Conservation (phyloP, 2,797 vertebrate genomes). For the Poeciliopsis paucimaculata region DNA sequence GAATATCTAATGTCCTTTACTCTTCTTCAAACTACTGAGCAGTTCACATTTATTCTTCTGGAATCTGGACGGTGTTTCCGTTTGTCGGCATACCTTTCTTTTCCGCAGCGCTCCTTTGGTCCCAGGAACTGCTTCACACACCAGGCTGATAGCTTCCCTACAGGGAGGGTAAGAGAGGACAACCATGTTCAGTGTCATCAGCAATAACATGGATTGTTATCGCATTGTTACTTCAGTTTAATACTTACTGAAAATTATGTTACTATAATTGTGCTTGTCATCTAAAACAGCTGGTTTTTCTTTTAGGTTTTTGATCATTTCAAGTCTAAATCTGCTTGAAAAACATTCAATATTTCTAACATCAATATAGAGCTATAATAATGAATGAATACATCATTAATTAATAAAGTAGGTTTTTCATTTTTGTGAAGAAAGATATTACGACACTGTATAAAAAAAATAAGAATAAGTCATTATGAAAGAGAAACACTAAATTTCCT, state of each 20-base stretch:
- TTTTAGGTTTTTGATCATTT: not conserved
- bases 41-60: conserved; percentile 51
- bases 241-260: not conserved
- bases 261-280: not conserved
- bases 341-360: not conserved
- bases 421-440: not conserved
- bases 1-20: conserved; percentile 59
- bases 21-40: conserved; percentile 39
- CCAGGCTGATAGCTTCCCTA: conserved; percentile 97
- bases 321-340: not conserved
- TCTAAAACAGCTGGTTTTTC: not conserved
- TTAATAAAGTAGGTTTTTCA: not conserved
- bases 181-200: conserved; percentile 16
- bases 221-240: not conserved
- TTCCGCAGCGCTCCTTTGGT: conserved; percentile 94
- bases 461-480: not conserved
- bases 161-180: conserved; percentile 55
- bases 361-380: not conserved
- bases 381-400: not conserved
- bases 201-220: not conserved
- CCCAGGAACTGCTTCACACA: conserved; percentile 93
- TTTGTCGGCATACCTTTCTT: conserved; percentile 88
- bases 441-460: not conserved
- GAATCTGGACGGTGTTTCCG: conserved; percentile 65
- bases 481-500: not conserved